phyloP scores from a whole-genome alignment of 2,113 vertebrate species.

The Herpetotheres cachinnans region DNA sequence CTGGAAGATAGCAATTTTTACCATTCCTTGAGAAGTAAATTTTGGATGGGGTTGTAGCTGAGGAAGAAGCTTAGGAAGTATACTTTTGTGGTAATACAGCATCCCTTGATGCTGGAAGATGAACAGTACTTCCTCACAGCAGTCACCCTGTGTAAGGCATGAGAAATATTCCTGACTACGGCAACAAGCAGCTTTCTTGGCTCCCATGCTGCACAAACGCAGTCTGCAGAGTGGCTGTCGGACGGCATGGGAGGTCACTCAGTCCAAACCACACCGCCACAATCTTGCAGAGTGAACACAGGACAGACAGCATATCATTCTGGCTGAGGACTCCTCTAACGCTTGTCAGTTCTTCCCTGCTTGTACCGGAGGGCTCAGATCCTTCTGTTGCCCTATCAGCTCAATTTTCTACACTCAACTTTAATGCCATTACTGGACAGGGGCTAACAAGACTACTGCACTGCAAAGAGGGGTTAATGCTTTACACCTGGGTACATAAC shows the following conservation, averaged over 20 bases:
- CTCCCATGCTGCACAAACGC: rapidly evolving
- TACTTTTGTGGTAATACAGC: background rate
- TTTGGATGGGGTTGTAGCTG: background rate
- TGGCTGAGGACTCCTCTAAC: background rate
- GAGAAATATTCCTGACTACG: background rate
- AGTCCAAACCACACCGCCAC: background rate
- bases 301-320: background rate
- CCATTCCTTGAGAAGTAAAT: background rate
- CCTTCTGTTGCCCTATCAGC: background rate
- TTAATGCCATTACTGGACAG: rapidly evolving
- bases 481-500: background rate
- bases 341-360: background rate
- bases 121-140: rapidly evolving
- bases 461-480: background rate
- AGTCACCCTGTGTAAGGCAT: background rate
- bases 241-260: background rate
- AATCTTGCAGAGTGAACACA: rapidly evolving
- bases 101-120: background rate
- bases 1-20: background rate
- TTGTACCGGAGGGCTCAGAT: background rate
- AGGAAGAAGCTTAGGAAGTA: background rate
- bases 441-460: background rate
- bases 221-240: rapidly evolving
- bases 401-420: background rate
- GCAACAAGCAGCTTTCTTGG: background rate